Percentiles rank a stretch among this genome's conserved stretches.
phyloP scores from a whole-genome alignment of 2,888 invertebrate genomes.

The Horisme vitalbata region DNA sequence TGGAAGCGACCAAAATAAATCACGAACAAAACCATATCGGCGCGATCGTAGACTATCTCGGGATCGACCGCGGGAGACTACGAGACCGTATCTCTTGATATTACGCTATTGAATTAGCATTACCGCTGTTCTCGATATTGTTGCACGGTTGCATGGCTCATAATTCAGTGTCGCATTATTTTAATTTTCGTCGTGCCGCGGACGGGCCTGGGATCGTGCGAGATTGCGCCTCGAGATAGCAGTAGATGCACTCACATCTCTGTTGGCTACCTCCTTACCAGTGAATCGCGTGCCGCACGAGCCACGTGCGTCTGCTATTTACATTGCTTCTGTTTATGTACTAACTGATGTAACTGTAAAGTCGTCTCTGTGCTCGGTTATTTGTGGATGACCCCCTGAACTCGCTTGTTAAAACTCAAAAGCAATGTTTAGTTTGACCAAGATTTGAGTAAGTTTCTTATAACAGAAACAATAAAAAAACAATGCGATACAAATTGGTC shows the following conservation, averaged over 20 bases:
- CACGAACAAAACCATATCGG: constrained; percentile 79
- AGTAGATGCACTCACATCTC: constrained; percentile 63
- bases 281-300: constrained; percentile 46
- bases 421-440: not conserved
- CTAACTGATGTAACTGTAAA: constrained; percentile 20
- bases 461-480: not conserved
- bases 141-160: constrained; percentile 54
- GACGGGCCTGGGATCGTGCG: constrained; percentile 60
- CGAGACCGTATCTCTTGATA: constrained; percentile 61
- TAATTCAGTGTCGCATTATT: constrained; percentile 66
- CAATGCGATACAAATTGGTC: not conserved
- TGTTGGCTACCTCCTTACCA: constrained; percentile 35
- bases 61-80: constrained; percentile 65
- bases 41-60: constrained; percentile 72
- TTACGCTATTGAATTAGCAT: constrained; percentile 81
- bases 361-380: constrained; percentile 1
- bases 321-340: constrained; percentile 39
- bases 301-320: constrained; percentile 48
- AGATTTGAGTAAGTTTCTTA: not conserved
- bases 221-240: constrained; percentile 61
- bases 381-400: not conserved
- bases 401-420: not conserved
- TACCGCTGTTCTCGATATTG: constrained; percentile 72
- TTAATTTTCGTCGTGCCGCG: constrained; percentile 63
- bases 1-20: constrained; percentile 80